Evolutionary conservation across 2,113 vertebrate species (phyloP).

Genomic region (Oryzias javanicus): DNA sequence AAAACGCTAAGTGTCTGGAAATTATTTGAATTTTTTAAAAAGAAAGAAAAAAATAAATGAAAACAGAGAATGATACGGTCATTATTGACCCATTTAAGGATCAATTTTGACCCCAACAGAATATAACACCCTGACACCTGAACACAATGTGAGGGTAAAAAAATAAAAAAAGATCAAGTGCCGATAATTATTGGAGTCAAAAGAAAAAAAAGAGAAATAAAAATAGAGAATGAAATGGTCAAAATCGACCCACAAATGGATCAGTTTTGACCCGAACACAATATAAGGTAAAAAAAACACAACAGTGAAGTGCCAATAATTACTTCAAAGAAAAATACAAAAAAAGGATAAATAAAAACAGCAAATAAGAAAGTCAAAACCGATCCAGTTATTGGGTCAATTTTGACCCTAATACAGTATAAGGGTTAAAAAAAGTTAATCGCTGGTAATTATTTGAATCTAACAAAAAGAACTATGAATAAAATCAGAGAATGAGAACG

Average conservation of each 20-base stretch:
- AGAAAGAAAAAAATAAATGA: slow-evolving; percentile 46
- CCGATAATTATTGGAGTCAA: slow-evolving; percentile 65
- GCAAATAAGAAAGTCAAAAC: slow-evolving; percentile 18
- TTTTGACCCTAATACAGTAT: too few relatives aligned
- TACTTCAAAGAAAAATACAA: slow-evolving; percentile 53
- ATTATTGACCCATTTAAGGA: too few relatives aligned
- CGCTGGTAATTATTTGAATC: slow-evolving; percentile 66
- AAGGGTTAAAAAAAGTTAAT: slow-evolving; percentile 49
- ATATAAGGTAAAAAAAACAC: too few relatives aligned
- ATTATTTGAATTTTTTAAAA: slow-evolving; percentile 63
- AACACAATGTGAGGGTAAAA: too few relatives aligned
- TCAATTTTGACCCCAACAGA: too few relatives aligned
- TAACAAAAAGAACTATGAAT: slow-evolving; percentile 50
- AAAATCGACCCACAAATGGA: too few relatives aligned
- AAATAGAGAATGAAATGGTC: slow-evolving; percentile 29
- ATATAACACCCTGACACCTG: too few relatives aligned
- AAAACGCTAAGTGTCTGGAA: slow-evolving; percentile 64
- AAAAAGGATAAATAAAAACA: slow-evolving; percentile 49
- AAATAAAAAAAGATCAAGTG: slow-evolving; percentile 65
- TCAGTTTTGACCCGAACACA: too few relatives aligned
- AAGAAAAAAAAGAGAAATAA: slow-evolving; percentile 51
- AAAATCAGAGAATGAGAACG: slow-evolving; percentile 33
- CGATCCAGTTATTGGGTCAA: too few relatives aligned
- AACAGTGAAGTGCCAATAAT: slow-evolving; percentile 69
- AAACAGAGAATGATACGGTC: slow-evolving; percentile 30